Percentiles rank a stretch among this genome's conserved stretches.
These are phyloP conservation scores for Rhagonycha lutea DNA, from an alignment of 2,888 invertebrate genomes.

Conservation along the genomic window DNA sequence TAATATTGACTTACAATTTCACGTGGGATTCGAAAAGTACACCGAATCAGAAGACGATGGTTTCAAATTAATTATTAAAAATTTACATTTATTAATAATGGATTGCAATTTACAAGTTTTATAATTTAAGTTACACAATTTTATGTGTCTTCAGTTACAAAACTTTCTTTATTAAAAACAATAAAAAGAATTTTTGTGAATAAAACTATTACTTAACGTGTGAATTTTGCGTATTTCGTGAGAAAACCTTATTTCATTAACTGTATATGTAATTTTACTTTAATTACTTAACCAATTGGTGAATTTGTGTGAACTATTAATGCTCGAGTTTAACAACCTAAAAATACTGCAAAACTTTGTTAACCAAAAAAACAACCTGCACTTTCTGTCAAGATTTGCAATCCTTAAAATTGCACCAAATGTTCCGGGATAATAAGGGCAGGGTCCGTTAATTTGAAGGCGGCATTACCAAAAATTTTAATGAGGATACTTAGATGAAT, in stretches of 20 bases:
- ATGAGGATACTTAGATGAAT: background rate
- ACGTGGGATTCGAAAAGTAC: background rate
- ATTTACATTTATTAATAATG: background rate
- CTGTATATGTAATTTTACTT: background rate
- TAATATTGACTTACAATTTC: background rate
- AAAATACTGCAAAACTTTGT: background rate
- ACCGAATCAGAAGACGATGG: background rate
- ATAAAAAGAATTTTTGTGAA: background rate
- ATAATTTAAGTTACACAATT: background rate
- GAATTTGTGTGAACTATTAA: background rate
- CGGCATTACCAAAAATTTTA: background rate
- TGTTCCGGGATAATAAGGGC: background rate
- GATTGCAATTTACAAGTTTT: background rate
- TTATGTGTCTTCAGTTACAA: background rate
- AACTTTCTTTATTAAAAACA: background rate
- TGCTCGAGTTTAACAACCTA: background rate
- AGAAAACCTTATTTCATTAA: background rate
- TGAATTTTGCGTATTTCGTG: background rate
- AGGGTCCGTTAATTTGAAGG: background rate
- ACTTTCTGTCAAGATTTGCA: background rate
- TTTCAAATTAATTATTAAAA: background rate
- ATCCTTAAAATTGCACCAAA: background rate
- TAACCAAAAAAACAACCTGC: background rate
- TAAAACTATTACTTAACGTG: constrained; percentile 1
- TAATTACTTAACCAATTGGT: background rate